Evolutionary conservation across 2,888 invertebrate genomes (phyloP).

Genomic region (Tenthredo notha): DNA sequence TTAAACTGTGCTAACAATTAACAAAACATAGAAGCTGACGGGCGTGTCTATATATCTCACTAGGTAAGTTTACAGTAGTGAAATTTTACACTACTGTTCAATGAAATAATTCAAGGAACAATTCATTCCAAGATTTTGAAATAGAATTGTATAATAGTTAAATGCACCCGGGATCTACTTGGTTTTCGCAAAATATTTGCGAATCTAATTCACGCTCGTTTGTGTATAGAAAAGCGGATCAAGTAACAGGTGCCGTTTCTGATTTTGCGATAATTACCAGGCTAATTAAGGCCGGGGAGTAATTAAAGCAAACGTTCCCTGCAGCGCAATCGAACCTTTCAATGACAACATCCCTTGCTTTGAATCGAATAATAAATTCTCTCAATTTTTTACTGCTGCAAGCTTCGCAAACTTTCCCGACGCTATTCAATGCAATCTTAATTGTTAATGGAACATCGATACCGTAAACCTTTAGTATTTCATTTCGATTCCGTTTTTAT

Average conservation of each 20-base stretch:
- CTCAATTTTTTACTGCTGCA: neutral
- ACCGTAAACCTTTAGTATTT: neutral
- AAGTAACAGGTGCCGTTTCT: conserved; percentile 41
- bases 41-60: conserved; percentile 20
- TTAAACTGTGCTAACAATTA: neutral
- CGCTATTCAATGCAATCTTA: neutral
- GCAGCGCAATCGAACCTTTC: neutral
- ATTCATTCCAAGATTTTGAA: neutral
- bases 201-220: neutral
- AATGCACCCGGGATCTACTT: conserved; percentile 11
- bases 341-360: conserved; percentile 4
- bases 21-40: conserved; percentile 23
- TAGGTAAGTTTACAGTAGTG: neutral
- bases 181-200: neutral
- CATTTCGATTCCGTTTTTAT: neutral
- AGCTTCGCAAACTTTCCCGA: neutral
- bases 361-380: neutral
- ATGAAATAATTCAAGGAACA: conserved; percentile 15
- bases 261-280: conserved; percentile 41
- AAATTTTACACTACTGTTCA: neutral
- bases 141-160: neutral
- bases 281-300: conserved; percentile 36
- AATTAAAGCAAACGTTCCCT: conserved; percentile 26
- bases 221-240: conserved; percentile 25
- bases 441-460: neutral